Conservation (phyloP, 2,888 invertebrate species). For the Macrosiphum euphorbiae region DNA sequence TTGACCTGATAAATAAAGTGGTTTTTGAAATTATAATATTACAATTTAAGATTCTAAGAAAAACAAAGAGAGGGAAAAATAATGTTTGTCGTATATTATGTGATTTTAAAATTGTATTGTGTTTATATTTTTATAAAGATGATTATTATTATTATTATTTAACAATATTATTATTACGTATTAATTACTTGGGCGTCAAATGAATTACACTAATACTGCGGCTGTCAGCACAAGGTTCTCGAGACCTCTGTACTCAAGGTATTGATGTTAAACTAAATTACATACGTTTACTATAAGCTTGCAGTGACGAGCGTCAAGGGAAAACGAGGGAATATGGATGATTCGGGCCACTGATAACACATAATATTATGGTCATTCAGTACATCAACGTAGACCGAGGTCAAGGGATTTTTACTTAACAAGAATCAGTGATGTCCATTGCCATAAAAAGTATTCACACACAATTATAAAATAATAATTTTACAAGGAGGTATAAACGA, state of each 20-base stretch:
- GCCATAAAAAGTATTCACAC: not conserved
- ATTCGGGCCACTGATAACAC: conserved; percentile 44
- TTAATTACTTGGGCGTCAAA: not conserved
- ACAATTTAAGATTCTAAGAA: not conserved
- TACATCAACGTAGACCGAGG: conserved; percentile 34
- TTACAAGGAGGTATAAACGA: not conserved
- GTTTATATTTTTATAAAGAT: not conserved
- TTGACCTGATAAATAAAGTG: not conserved
- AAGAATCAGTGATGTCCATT: not conserved
- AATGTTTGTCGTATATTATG: not conserved
- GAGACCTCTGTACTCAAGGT: conserved; percentile 31
- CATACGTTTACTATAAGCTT: not conserved
- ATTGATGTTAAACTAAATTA: conserved; percentile 15
- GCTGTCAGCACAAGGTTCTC: conserved; percentile 35
- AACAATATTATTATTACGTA: not conserved
- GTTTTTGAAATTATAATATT: not conserved
- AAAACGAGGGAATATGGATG: conserved; percentile 12
- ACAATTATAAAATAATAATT: not conserved
- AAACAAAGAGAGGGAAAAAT: not conserved
- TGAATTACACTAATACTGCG: not conserved
- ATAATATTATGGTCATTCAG: conserved; percentile 21
- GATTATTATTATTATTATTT: not conserved
- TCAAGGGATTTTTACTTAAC: conserved; percentile 11
- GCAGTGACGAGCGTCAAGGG: conserved; percentile 36
- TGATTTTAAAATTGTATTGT: not conserved